Conservation (phyloP, 2,113 vertebrate species). For the Chaenocephalus aceratus region DNA sequence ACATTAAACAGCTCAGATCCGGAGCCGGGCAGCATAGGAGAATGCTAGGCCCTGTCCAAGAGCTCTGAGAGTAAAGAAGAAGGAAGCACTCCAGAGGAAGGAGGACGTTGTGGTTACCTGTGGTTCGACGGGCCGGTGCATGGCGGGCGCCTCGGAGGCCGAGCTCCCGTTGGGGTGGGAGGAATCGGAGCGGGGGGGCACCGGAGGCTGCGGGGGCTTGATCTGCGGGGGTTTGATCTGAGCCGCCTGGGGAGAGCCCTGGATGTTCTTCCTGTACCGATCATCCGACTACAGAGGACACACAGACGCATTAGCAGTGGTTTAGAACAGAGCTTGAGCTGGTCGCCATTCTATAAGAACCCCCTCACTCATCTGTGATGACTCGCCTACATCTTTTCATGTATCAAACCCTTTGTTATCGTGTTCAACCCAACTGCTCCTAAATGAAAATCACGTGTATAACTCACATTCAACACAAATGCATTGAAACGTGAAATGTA, state of each 20-base stretch:
- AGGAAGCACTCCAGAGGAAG: too few species aligned
- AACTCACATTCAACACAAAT: too few species aligned
- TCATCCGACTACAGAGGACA: slow-evolving; percentile 90
- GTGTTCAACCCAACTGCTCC: too few species aligned
- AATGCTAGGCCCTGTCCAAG: neutral
- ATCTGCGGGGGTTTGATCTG: slow-evolving; percentile 71
- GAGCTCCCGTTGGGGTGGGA: slow-evolving; percentile 93
- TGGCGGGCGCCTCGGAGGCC: slow-evolving; percentile 87
- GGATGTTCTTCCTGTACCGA: slow-evolving; percentile 95
- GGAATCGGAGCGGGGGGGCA: slow-evolving; percentile 94
- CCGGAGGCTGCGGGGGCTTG: slow-evolving; percentile 91
- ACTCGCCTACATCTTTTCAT: too few species aligned
- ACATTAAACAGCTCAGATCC: too few species aligned
- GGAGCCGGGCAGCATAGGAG: too few species aligned
- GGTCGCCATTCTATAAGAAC: too few species aligned
- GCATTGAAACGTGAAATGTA: too few species aligned
- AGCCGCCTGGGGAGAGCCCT: slow-evolving; percentile 95
- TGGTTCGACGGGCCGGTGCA: slow-evolving; percentile 94
- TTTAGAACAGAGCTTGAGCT: too few species aligned
- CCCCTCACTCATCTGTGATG: too few species aligned
- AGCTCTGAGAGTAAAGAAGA: neutral
- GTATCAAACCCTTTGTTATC: too few species aligned
- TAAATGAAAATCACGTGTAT: too few species aligned
- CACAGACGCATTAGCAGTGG: neutral
- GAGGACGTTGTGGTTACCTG: slow-evolving; percentile 85